Evolutionary conservation across 2,888 invertebrate genomes (phyloP), one percentile per base, ranked within the genome.

Genomic region (Chloroclystis v-ata): DNA sequence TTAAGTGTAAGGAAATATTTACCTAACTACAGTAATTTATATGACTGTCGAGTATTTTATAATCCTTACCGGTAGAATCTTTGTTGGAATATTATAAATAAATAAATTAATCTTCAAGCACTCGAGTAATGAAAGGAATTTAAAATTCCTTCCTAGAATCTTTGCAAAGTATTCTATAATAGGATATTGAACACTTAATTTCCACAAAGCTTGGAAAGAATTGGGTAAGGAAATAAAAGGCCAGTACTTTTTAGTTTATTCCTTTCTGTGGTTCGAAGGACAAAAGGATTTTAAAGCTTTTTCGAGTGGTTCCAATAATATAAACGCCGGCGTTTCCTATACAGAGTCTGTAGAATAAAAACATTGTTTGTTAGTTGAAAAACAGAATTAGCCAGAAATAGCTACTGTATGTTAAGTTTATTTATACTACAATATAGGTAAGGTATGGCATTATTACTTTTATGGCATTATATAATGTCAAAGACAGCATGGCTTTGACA

Each of bases 251-350:
- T 75, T 75, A 71, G 66, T 69, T 43, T 67, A 72, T 73, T 73
- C 73, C 65, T 74, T 82, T 82, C 72, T 77, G 70, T 67, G 49
- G 56, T 50, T 46, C 38, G 43, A 61, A 59, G 67, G 59, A 78
- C 77, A 81, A 81, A 74, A 61, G 67, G 65, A 63, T 61, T 63
- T 66, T 63, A 69, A 20, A 69, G 70, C 55, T 49, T 60, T 59
- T 59, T 69, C 65, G 69, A 60, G 63, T 46, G 63, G 55, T 55
- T 70, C 72, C 77, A 76, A 72, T 72, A 62, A 71, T 63, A 55
- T 72, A 77, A 78, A 82, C 82, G 82, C 82, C 82, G 81, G 83
- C 83, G 84, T 78, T 59, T 56, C 47, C 41, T 52, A 52, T 48
- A 40, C 38, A 48, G 37, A 47, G 43, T 45, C 28, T 38, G 33